phyloP scores from a whole-genome alignment of 2,888 invertebrate genomes.

The Nezara viridula region DNA sequence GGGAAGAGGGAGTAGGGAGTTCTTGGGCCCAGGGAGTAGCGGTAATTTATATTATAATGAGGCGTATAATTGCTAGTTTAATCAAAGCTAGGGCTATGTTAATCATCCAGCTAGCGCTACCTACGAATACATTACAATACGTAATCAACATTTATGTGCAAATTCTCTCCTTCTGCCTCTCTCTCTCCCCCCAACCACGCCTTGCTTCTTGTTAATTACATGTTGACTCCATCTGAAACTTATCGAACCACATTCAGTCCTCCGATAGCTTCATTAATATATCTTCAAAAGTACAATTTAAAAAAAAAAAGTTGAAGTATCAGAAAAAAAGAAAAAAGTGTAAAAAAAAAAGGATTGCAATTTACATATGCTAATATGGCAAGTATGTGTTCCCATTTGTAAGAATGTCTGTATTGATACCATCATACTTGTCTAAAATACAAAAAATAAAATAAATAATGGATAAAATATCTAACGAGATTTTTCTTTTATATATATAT shows the following conservation, averaged over 20 bases:
- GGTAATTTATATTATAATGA: conserved; percentile 64
- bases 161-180: conserved; percentile 59
- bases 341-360: background rate
- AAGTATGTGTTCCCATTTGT: background rate
- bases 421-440: no score
- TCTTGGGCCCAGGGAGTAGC: conserved; percentile 43
- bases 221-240: conserved; percentile 46
- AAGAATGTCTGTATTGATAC: background rate
- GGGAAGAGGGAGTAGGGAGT: background rate
- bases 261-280: conserved; percentile 15
- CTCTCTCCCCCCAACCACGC: conserved; percentile 53
- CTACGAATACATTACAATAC: conserved; percentile 64
- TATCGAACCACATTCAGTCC: conserved; percentile 18
- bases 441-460: no score
- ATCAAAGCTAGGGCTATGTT: conserved; percentile 64
- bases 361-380: background rate
- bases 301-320: background rate
- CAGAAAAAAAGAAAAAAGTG: background rate
- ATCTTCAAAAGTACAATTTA: background rate
- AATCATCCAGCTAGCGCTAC: conserved; percentile 61
- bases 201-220: conserved; percentile 56
- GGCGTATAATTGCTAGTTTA: conserved; percentile 64
- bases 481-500: no score
- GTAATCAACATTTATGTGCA: conserved; percentile 64
- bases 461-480: no score